phyloP scores from a whole-genome alignment of 1,140 invertebrate genomes.

The Pseudomyrmex gracilis region DNA sequence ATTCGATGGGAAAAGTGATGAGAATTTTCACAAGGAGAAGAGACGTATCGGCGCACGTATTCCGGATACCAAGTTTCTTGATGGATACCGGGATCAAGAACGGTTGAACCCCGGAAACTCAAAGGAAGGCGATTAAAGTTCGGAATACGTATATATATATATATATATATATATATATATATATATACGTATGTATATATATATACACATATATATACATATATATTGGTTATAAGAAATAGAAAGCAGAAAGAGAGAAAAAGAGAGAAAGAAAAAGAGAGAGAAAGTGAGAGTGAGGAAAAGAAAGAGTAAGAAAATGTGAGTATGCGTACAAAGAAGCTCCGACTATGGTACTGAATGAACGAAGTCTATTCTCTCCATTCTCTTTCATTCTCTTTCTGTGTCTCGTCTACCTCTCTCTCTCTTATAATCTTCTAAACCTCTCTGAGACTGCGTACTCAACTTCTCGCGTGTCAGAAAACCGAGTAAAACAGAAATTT shows the following conservation, averaged over 20 bases:
- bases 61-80: slow-evolving; percentile 22
- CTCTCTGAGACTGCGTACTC: background rate
- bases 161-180: no score
- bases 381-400: background rate
- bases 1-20: slow-evolving; percentile 9
- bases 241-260: background rate
- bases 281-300: background rate
- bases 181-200: no score
- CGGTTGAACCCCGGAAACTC: slow-evolving; percentile 25
- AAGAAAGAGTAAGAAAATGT: background rate
- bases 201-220: no score
- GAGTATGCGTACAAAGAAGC: background rate
- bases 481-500: slow-evolving; percentile 54
- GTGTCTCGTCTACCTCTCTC: background rate
- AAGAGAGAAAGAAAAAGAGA: background rate
- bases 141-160: slow-evolving; percentile 16
- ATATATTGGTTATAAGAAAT: slow-evolving; percentile 9
- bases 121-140: slow-evolving; percentile 49
- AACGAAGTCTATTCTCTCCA: background rate
- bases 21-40: slow-evolving; percentile 43
- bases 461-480: slow-evolving; percentile 10
- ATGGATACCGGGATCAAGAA: slow-evolving; percentile 30
- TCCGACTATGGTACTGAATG: background rate
- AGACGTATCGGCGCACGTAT: background rate
- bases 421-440: slow-evolving; percentile 30